phyloP scores from a whole-genome alignment of 1,140 invertebrate species.

The Neodiprion lecontei region DNA sequence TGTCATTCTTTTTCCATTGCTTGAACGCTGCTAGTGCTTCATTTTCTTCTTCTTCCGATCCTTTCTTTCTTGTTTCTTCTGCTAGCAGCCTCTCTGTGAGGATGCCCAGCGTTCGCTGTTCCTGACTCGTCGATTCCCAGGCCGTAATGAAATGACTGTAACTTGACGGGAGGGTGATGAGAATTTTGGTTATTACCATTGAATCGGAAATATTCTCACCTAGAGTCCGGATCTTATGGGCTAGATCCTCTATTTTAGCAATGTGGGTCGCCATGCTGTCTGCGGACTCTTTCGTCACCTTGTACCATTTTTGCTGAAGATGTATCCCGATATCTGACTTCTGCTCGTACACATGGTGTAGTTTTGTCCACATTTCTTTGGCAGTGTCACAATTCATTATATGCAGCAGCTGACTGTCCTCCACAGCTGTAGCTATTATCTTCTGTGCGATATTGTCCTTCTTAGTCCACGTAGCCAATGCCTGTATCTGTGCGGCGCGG shows the following conservation, averaged over 20 bases:
- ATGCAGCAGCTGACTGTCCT: constrained; percentile 28
- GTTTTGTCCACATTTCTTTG: constrained; percentile 33
- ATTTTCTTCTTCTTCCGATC: background rate
- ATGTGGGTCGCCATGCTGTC: constrained; percentile 30
- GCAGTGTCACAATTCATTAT: constrained; percentile 34
- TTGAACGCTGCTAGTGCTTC: background rate
- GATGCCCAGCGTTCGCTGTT: constrained; percentile 39
- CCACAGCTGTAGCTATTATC: constrained; percentile 31
- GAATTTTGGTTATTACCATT: constrained; percentile 42
- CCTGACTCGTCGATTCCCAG: constrained; percentile 38
- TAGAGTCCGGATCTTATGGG: constrained; percentile 34
- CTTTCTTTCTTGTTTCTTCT: constrained; percentile 40
- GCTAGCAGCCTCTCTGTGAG: constrained; percentile 38
- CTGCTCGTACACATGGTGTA: constrained; percentile 33
- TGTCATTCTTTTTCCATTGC: background rate
- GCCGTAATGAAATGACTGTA: constrained; percentile 36
- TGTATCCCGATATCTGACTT: constrained; percentile 24
- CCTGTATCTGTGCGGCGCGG: background rate
- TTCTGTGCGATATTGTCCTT: constrained; percentile 30
- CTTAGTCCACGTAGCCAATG: constrained; percentile 19
- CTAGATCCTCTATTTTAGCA: constrained; percentile 37
- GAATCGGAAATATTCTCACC: constrained; percentile 36
- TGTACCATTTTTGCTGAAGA: constrained; percentile 30
- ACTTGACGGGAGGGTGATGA: constrained; percentile 39
- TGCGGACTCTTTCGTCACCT: constrained; percentile 9